phyloP scores from a whole-genome alignment of 2,113 vertebrate species.

The Otolemur garnettii region DNA sequence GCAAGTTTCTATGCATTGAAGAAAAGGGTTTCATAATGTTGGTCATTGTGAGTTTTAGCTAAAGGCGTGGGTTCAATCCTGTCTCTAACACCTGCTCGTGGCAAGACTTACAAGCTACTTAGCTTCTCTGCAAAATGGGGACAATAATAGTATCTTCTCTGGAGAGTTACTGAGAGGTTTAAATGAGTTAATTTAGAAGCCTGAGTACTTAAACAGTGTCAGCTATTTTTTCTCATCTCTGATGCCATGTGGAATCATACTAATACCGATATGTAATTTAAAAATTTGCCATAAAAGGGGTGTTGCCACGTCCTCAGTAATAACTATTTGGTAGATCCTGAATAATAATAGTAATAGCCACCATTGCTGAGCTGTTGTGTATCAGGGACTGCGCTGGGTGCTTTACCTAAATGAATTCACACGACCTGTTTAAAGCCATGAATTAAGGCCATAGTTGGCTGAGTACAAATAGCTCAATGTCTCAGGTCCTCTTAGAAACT shows the following conservation, averaged over 20 bases:
- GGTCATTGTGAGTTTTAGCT: neutral
- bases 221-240: neutral
- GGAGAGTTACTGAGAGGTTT: slow-evolving; percentile 4
- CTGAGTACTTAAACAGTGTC: slow-evolving; percentile 16
- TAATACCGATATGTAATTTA: neutral
- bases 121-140: neutral
- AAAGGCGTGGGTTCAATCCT: neutral
- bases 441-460: neutral
- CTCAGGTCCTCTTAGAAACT: neutral
- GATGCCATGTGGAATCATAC: neutral
- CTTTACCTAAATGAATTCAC: slow-evolving; percentile 5
- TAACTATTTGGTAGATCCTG: neutral
- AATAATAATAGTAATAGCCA: neutral
- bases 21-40: neutral
- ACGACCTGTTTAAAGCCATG: neutral
- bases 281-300: neutral
- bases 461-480: neutral
- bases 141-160: neutral
- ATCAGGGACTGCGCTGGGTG: neutral
- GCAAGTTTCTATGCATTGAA: neutral
- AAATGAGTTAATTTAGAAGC: slow-evolving; percentile 5
- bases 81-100: neutral
- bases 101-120: neutral
- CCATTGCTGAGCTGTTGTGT: neutral
- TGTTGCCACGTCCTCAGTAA: neutral